A percentile compares a stretch with the other conserved stretches of the same genome.
Evolutionary conservation across 2,113 vertebrate species (phyloP).

Genomic region (Phalacrocorax brasilianus): DNA sequence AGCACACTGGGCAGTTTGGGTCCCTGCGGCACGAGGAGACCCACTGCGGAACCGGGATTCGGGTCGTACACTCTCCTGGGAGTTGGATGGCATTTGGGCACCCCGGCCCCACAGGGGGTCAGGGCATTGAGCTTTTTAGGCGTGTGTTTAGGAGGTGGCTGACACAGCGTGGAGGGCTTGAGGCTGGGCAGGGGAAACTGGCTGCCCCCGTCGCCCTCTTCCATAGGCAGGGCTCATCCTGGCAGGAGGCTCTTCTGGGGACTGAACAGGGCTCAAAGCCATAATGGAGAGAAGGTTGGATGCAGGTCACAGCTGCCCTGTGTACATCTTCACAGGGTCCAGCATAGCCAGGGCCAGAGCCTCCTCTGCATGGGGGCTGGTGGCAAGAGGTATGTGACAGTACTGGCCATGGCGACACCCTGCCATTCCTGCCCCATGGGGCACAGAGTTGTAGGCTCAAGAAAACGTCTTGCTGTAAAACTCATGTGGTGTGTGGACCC

Average conservation of each 20-base stretch:
- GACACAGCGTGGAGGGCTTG: accelerated
- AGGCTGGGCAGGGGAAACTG: accelerated
- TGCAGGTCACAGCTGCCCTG: not conserved
- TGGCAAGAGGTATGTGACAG: not conserved
- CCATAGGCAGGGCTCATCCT: not conserved
- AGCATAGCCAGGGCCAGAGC: not conserved
- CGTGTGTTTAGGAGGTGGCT: not conserved
- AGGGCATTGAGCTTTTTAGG: not conserved
- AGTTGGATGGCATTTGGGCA: not conserved
- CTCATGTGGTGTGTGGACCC: accelerated
- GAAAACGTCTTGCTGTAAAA: not conserved
- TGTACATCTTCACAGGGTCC: not conserved
- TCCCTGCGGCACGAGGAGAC: accelerated
- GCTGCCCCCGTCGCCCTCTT: not conserved
- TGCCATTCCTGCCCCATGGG: accelerated
- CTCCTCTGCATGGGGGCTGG: not conserved
- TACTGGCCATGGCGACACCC: not conserved
- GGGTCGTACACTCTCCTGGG: not conserved
- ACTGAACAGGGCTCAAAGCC: not conserved
- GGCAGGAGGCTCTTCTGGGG: not conserved
- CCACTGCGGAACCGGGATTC: accelerated
- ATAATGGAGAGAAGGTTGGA: not conserved
- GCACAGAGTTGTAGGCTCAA: not conserved
- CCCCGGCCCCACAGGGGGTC: accelerated
- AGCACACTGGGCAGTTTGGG: not conserved